These are phyloP conservation scores for Pristionchus japonicus DNA, from an alignment of 2,888 invertebrate genomes.

Conservation along the genomic window DNA sequence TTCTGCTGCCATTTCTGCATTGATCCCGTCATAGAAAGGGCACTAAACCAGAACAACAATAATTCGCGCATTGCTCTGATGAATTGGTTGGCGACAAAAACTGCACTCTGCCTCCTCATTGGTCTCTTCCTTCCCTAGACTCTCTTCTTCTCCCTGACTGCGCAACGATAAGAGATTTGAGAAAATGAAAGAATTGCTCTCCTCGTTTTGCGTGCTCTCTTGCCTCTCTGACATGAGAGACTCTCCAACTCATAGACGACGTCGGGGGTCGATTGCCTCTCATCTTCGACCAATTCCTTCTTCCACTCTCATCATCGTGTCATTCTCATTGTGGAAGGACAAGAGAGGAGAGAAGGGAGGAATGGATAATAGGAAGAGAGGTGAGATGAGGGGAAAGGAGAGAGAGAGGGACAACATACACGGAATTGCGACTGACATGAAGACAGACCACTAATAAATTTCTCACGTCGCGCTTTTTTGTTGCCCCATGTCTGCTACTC, in stretches of 20 bases:
- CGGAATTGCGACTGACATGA: neutral
- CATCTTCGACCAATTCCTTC: neutral
- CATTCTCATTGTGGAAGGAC: neutral
- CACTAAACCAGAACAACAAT: neutral
- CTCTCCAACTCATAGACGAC: no score
- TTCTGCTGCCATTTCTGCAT: neutral
- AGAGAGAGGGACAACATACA: neutral
- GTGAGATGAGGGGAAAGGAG: neutral
- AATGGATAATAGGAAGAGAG: conserved; percentile 2
- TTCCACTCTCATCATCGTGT: conserved; percentile 27
- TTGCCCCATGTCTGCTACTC: no score
- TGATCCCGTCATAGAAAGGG: neutral
- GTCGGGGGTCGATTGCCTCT: conserved; percentile 3
- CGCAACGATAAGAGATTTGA: neutral
- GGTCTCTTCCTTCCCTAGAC: neutral
- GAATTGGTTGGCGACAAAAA: neutral
- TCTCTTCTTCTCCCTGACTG: neutral
- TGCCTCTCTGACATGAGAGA: no score
- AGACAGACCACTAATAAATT: neutral
- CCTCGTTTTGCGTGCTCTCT: no score
- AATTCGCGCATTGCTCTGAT: neutral
- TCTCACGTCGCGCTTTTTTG: neutral
- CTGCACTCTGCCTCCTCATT: neutral
- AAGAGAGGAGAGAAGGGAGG: neutral
- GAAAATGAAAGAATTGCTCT: no score